Base-by-base conservation (phyloP, 2,888 invertebrate genomes). In the Xestia xanthographa region DNA sequence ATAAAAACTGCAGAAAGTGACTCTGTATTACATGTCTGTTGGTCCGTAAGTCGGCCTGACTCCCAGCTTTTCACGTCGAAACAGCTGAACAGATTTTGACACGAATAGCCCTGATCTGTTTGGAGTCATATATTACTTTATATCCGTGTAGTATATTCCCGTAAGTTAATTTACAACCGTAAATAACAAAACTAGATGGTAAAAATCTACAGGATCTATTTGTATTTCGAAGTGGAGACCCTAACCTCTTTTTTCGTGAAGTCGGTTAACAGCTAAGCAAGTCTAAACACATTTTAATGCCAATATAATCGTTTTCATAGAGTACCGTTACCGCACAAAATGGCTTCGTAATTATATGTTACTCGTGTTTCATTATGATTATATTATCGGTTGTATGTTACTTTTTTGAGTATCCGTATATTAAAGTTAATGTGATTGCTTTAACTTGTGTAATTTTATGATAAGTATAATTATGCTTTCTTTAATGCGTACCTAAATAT, bases 251-350 rank as follows among this genome's bases (percentile, higher is more conserved):
- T 58, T 12, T 48, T 26, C 4, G 5, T 12, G 2, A 34, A 63
- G 14, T 29, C 22, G 26, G 43, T 12, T 68, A 68, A 45, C 41
- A 67, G 43, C n/a, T 14, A 48, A 75, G n/a, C 26, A 48, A 60
- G 2, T 53, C 72, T 71, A 63, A 84, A 84, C 45, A 75, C 58
- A 71, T 77, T 73, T 71, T 80, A 77, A 83, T 80, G 70, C 48
- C 70, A 66, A 75, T 72, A 75, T 84, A 77, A 84, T 84, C 60
- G 77, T 71, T 81, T 77, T 34, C 4, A 53, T 38, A 63, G 45
- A 45, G 34, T 62, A 70, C 29, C 26, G 20, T 58, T 26, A 50
- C 41, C 50, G 14, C 67, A 77, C 69, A 66, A 80, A 79, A 79
- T 69, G 41, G 72, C 68, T 53, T 45, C 69, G 17, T 77, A 77